Percentiles rank a stretch among this genome's conserved stretches.
These are phyloP conservation scores for Papilio xuthus DNA, from an alignment of 1,140 invertebrate genomes.

Conservation along the genomic window DNA sequence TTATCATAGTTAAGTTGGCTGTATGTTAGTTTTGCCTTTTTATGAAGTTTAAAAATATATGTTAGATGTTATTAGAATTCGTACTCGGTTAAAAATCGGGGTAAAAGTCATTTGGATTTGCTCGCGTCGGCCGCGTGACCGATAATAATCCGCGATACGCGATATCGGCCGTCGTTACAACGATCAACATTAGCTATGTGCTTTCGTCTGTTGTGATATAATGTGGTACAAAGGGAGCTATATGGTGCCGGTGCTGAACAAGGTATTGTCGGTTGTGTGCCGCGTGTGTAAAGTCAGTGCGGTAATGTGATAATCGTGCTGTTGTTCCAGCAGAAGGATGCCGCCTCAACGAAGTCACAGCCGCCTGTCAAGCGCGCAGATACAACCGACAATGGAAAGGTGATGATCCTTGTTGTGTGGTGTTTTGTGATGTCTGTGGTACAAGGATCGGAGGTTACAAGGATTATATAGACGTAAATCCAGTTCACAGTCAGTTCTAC, in stretches of 20 bases:
- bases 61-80: neutral
- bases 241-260: constrained; percentile 28
- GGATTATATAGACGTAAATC: neutral
- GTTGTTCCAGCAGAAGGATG: constrained; percentile 26
- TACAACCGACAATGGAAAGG: constrained; percentile 18
- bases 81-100: neutral
- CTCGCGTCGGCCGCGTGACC: constrained; percentile 13
- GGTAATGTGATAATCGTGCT: constrained; percentile 23
- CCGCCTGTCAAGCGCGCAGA: neutral
- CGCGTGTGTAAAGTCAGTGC: neutral
- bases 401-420: constrained; percentile 6
- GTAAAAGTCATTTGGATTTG: neutral
- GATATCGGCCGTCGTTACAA: neutral
- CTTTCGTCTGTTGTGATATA: neutral
- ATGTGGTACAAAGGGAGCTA: constrained; percentile 27
- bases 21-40: neutral
- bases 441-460: neutral
- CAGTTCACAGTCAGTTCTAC: neutral
- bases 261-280: constrained; percentile 15
- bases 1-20: neutral
- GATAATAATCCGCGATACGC: constrained; percentile 24
- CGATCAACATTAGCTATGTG: neutral
- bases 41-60: neutral
- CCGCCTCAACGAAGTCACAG: neutral
- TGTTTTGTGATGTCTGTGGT: neutral